Conservation (phyloP, 1,140 invertebrate genomes). For the Arctopsyche grandis region DNA sequence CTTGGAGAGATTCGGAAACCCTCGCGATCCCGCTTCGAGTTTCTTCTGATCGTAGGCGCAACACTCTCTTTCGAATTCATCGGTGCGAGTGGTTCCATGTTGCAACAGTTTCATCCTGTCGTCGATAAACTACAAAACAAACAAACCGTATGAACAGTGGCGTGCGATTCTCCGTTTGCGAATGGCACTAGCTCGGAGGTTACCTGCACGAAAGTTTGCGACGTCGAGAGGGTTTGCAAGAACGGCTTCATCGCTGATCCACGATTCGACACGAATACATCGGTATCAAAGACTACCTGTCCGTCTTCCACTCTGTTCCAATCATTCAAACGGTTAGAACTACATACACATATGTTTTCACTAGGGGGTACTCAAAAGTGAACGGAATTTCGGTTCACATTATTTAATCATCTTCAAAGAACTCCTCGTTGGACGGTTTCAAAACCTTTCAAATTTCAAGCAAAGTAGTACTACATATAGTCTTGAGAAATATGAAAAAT, state of each 20-base stretch:
- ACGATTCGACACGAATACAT: slow-evolving; percentile 33
- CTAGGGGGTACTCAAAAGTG: too few species aligned
- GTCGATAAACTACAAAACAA: slow-evolving; percentile 42
- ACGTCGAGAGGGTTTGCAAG: slow-evolving; percentile 31
- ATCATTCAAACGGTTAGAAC: not conserved
- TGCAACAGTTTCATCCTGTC: slow-evolving; percentile 31
- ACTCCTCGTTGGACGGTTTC: too few species aligned
- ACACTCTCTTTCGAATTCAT: slow-evolving; percentile 43
- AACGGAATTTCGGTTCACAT: too few species aligned
- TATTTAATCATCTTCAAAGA: too few species aligned
- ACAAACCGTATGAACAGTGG: too few species aligned
- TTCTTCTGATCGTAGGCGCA: slow-evolving; percentile 32
- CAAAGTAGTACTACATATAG: too few species aligned
- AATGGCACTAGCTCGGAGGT: too few species aligned
- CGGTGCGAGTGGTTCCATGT: slow-evolving; percentile 18
- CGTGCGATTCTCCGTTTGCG: not conserved
- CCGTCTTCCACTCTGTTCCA: slow-evolving; percentile 13
- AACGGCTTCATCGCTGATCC: slow-evolving; percentile 39
- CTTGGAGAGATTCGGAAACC: slow-evolving; percentile 9
- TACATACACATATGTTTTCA: too few species aligned
- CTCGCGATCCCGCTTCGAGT: not conserved
- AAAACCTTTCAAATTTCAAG: too few species aligned
- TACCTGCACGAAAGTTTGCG: slow-evolving; percentile 47
- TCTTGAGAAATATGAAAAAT: too few species aligned
- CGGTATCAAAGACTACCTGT: slow-evolving; percentile 15